phyloP scores from a whole-genome alignment of 2,888 invertebrate genomes.

The Cylloceria caligata region DNA sequence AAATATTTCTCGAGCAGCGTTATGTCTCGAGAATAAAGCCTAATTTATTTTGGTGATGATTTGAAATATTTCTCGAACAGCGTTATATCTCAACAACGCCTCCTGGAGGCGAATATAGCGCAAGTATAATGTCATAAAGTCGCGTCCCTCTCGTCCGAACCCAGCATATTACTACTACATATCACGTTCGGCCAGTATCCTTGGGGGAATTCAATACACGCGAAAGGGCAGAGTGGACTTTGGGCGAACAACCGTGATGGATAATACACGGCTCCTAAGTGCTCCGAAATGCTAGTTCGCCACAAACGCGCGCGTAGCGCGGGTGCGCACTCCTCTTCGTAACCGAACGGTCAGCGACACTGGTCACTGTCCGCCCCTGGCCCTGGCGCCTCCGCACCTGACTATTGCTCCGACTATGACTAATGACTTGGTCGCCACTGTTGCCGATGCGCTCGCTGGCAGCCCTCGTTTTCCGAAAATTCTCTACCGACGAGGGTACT shows the following conservation, averaged over 20 bases:
- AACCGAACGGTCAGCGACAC: constrained; percentile 9
- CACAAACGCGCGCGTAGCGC: neutral
- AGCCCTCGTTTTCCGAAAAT: constrained; percentile 16
- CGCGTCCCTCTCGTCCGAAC: constrained; percentile 14
- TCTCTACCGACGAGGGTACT: neutral
- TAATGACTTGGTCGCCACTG: constrained; percentile 40
- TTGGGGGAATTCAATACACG: constrained; percentile 62
- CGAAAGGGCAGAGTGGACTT: constrained; percentile 51
- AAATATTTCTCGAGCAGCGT: neutral
- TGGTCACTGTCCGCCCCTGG: constrained; percentile 17
- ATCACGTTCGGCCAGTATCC: constrained; percentile 1
- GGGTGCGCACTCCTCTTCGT: constrained; percentile 1
- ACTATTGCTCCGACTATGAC: constrained; percentile 54
- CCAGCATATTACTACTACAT: constrained; percentile 5
- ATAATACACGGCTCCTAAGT: constrained; percentile 64
- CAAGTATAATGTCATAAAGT: constrained; percentile 13
- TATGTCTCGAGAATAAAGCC: too few relatives aligned
- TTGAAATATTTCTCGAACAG: neutral
- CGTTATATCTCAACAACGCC: neutral
- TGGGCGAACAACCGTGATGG: constrained; percentile 59
- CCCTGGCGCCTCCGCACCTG: constrained; percentile 49
- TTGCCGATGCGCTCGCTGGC: constrained; percentile 1
- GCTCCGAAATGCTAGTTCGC: constrained; percentile 54
- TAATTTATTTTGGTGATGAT: neutral
- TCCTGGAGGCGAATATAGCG: constrained; percentile 1